phyloP scores from a whole-genome alignment of 2,888 invertebrate species.

The Dynastes grantii region DNA sequence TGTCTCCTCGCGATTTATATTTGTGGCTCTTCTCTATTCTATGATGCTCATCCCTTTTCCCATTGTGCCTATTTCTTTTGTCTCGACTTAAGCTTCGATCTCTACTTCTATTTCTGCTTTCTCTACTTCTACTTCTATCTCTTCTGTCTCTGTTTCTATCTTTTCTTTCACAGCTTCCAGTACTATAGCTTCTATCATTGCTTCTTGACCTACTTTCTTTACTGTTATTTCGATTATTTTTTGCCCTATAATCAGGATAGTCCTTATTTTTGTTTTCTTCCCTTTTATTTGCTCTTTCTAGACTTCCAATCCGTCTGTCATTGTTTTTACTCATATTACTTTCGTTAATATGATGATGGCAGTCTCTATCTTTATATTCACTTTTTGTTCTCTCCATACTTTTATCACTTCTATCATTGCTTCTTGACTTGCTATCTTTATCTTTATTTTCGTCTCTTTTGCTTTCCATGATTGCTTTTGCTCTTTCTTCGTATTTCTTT shows the following conservation, averaged over 20 bases:
- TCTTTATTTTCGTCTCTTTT: background rate
- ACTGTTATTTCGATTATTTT: background rate
- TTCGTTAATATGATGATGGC: background rate
- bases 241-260: no score
- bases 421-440: background rate
- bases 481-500: background rate
- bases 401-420: background rate
- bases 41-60: background rate
- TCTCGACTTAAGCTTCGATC: slow-evolving; percentile 21
- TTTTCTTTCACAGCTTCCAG: slow-evolving; percentile 23
- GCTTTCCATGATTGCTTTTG: background rate
- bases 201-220: background rate
- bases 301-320: slow-evolving; percentile 2
- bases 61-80: background rate
- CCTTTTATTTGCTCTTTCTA: slow-evolving; percentile 4
- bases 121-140: background rate
- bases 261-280: slow-evolving; percentile 1
- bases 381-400: slow-evolving; percentile 1
- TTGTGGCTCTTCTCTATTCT: slow-evolving; percentile 7
- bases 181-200: background rate
- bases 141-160: slow-evolving; percentile 26
- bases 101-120: slow-evolving; percentile 1
- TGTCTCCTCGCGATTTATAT: slow-evolving; percentile 14
- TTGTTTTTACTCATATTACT: background rate
- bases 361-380: background rate